Base-by-base conservation (phyloP, 23 tunicate genomes). In the Clavelina lepadiformis region DNA sequence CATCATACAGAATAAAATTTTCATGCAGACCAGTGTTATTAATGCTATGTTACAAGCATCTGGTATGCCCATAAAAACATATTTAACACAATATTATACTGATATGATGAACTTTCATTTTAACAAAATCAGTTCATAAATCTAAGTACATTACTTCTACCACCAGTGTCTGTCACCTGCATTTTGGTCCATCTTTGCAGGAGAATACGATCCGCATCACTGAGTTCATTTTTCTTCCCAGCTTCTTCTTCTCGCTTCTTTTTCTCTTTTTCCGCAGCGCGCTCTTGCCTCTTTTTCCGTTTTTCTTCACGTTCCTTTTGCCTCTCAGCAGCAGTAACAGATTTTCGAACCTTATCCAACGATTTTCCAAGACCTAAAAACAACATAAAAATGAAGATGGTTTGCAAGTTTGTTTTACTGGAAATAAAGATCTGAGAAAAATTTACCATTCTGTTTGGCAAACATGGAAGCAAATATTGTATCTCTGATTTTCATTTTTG, bases 261-360 rank as follows among this genome's bases (percentile, higher is more conserved):
- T 46, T 81, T 81, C 54, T 77, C 83, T 51, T 85, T 85, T 59
- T 89, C 91, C 33, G 80, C 83, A 0, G 83, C 80, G 47, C 74
- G 63, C 38, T 81, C 89, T 20, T 62, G 83, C 36, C 97, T 65
- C 61, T 81, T 89, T 46, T 67, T 81, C 38, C 97, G 56, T 45
- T 89, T 89, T 47, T 89, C 87, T 89, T 89, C 97, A 49, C 89
- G 62, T 66, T 89, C 97, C 21, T 69, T 65, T 37, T 89, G 97
- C 30, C 97, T 52, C 38, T 89, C 97, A 47, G 97, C 97, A 29
- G 97, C 97, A 32, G 97, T 89, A 6, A 81, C 85, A 1, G 97
- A 60, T 33, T 89, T 89, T 51, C 61, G 70, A 25, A 85, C 75
- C 37, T 81, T 89, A 2, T 89, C 89, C 51, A 68, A 24, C n/a